Conservation (phyloP, 2,888 invertebrate genomes). For the Thymelicus lineola region DNA sequence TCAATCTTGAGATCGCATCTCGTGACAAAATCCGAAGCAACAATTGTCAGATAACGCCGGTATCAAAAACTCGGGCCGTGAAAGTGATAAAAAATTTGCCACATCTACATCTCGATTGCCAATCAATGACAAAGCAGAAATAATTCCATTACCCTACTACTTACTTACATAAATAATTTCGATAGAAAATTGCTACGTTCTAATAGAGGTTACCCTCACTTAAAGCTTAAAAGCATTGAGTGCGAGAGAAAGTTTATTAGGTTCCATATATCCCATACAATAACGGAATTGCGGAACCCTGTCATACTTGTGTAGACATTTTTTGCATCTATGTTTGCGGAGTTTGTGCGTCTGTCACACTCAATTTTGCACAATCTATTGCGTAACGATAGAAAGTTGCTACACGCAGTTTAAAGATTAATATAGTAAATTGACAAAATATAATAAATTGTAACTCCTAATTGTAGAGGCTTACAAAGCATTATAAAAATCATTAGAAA, state of each 20-base stretch:
- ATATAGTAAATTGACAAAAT: too few relatives aligned
- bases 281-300: too few relatives aligned
- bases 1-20: slow-evolving; percentile 16
- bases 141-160: slow-evolving; percentile 46
- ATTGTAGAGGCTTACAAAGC: too few relatives aligned
- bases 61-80: slow-evolving; percentile 30
- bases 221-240: slow-evolving; percentile 41
- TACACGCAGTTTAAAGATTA: too few relatives aligned
- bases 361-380: too few relatives aligned
- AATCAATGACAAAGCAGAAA: slow-evolving; percentile 60
- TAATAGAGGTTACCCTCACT: slow-evolving; percentile 42
- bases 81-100: slow-evolving; percentile 50
- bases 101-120: slow-evolving; percentile 54
- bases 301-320: too few relatives aligned
- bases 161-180: slow-evolving; percentile 48
- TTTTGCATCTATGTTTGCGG: too few relatives aligned
- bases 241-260: slow-evolving; percentile 44
- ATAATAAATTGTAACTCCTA: too few relatives aligned
- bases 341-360: too few relatives aligned
- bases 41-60: slow-evolving; percentile 14
- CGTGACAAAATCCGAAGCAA: slow-evolving; percentile 21
- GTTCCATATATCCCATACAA: neutral
- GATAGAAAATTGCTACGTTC: slow-evolving; percentile 44
- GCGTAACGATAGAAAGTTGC: too few relatives aligned
- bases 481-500: too few relatives aligned